Percentiles rank a stretch among this genome's conserved stretches.
Conservation (phyloP, 2,113 vertebrate genomes). For the Dicentrarchus labrax region DNA sequence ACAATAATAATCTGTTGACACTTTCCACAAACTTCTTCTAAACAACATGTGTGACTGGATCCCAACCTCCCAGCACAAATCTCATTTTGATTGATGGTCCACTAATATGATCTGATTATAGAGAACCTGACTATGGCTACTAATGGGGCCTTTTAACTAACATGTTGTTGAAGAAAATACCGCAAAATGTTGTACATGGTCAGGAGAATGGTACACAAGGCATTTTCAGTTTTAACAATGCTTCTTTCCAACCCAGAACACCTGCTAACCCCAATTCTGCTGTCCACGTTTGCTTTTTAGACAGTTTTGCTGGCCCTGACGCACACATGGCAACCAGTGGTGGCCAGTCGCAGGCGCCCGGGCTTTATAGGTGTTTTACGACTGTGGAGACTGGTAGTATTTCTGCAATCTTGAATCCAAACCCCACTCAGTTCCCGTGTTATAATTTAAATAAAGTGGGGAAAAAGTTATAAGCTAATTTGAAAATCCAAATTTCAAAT, state of each 20-base stretch:
- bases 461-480: background rate
- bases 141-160: background rate
- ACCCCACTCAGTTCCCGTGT: background rate
- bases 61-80: background rate
- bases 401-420: background rate
- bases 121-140: background rate
- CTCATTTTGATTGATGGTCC: background rate
- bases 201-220: too few species aligned
- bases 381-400: background rate
- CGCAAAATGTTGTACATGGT: too few species aligned
- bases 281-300: background rate
- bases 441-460: background rate
- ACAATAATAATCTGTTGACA: slow-evolving; percentile 23
- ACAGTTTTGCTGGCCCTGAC: slow-evolving; percentile 10
- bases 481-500: background rate
- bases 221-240: too few species aligned
- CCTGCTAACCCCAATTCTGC: too few species aligned
- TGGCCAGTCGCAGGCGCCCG: background rate
- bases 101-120: background rate
- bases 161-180: too few species aligned
- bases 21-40: background rate
- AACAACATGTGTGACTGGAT: background rate
- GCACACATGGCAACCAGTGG: slow-evolving; percentile 1
- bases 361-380: background rate
- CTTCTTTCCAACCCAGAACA: too few species aligned